These are phyloP conservation scores for Isoperla grammatica DNA, from an alignment of 2,888 invertebrate genomes.

Conservation along the genomic window DNA sequence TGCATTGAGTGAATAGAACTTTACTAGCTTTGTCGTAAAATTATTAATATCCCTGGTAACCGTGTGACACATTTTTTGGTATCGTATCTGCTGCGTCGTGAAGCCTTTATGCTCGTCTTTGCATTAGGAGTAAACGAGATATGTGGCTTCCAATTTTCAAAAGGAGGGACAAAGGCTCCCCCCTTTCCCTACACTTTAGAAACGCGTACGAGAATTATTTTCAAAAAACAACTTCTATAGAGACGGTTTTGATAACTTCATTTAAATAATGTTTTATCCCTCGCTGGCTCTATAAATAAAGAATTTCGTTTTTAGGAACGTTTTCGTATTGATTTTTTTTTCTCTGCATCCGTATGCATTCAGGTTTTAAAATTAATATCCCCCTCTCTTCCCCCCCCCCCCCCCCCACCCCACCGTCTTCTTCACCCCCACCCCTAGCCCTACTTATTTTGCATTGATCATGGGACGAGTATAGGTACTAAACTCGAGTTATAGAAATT, in stretches of 20 bases:
- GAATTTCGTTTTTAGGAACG: too few relatives aligned
- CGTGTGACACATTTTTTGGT: constrained; percentile 19
- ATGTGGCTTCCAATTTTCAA: constrained; percentile 19
- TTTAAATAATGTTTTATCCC: constrained; percentile 4
- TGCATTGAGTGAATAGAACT: constrained; percentile 16
- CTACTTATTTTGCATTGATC: too few relatives aligned
- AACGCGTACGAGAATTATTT: constrained; percentile 9
- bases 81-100: constrained; percentile 10
- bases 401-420: too few relatives aligned
- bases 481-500: too few relatives aligned
- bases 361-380: too few relatives aligned
- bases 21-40: constrained; percentile 22
- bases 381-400: too few relatives aligned
- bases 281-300: too few relatives aligned
- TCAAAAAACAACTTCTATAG: constrained; percentile 16
- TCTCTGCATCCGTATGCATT: too few relatives aligned
- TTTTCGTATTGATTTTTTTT: too few relatives aligned
- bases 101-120: constrained; percentile 15
- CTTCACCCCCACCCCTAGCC: too few relatives aligned
- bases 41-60: constrained; percentile 22
- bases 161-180: constrained; percentile 14
- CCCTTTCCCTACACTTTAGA: constrained; percentile 1
- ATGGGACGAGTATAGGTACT: too few relatives aligned
- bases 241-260: constrained; percentile 2
- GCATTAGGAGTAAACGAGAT: constrained; percentile 24